Base-by-base conservation (phyloP, 2,797 vertebrate genomes). In the Triplophysa yarkandensis region DNA sequence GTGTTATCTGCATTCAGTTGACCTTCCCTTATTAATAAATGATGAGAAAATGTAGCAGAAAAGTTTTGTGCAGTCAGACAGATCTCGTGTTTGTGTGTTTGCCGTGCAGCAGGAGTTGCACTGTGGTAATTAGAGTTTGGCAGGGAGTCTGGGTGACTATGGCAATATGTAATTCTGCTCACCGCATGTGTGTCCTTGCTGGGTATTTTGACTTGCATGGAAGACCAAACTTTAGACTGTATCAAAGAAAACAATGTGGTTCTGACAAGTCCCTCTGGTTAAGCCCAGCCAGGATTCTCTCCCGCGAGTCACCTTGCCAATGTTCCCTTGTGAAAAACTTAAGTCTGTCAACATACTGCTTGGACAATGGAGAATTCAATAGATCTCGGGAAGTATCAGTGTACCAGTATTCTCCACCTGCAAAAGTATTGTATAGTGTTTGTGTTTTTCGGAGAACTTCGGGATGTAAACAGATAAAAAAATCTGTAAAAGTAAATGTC, bases 301-400 rank as follows among this genome's bases (percentile, higher is more conserved):
- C 89, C 90, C 82, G 82, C 83, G 90, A 93, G 93, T 93, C 92
- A 92, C 92, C 93, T 92, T 89, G 87, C 85, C 86, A 87, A 88
- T 88, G 89, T 89, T 89, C 93, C 86, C 92, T 84, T 39, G 87
- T 92, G 92, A 95, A 93, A 91, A 89, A 28, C 58, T 95, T 95
- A 95, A 93, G 91, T 92, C 86, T 80, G 85, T 91, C 92, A 88
- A 92, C 93, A 93, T 87, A 91, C 93, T 93, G 75, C 60, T 92
- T 91, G 87, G 91, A 90, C 93, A 93, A 92, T 90, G 87, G 87
- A 86, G 91, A 89, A 90, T 94, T 94, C 65, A 79, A 92, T 93
- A 93, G 91, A 75, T 85, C 87, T 82, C 87, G 89, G 90, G 86
- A 93, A 92, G 94, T 94, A 94, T 91, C 93, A 70, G 28, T 34